These are phyloP conservation scores for Aphrocallistes beatrix DNA, from an alignment of 37 sponge, comb jelly and placozoan species.

Conservation along the genomic window DNA sequence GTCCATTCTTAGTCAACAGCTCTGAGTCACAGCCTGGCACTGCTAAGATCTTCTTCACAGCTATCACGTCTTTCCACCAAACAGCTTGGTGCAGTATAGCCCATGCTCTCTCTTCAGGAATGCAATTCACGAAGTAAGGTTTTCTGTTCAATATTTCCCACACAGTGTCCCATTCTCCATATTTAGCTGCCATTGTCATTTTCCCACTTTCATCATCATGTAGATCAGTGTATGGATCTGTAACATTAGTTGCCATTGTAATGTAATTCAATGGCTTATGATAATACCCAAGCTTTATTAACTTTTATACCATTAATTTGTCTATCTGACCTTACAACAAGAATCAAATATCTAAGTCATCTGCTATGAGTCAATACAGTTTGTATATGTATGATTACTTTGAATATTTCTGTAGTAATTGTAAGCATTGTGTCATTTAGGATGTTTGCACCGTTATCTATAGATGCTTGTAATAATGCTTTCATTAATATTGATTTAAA, in stretches of 20 bases:
- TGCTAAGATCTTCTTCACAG: conserved; percentile 6
- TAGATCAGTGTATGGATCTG: neutral
- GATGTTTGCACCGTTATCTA: too few relatives aligned
- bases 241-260: neutral
- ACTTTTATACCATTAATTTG: too few relatives aligned
- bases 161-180: conserved; percentile 22
- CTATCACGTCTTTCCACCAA: conserved; percentile 13
- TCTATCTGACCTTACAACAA: too few relatives aligned
- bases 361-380: too few relatives aligned
- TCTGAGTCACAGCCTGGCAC: conserved; percentile 21
- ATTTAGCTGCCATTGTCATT: conserved; percentile 19
- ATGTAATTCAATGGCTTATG: too few relatives aligned
- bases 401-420: too few relatives aligned
- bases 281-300: too few relatives aligned
- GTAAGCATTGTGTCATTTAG: too few relatives aligned
- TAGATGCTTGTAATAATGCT: too few relatives aligned
- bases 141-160: conserved; percentile 13
- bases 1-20: conserved; percentile 11
- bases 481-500: too few relatives aligned
- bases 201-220: neutral
- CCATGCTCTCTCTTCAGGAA: conserved; percentile 29
- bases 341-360: too few relatives aligned
- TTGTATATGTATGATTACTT: too few relatives aligned
- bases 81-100: conserved; percentile 27
- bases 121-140: conserved; percentile 27